These are phyloP conservation scores for Vespertilio murinus DNA, from an alignment of 2,797 vertebrate genomes.

Conservation along the genomic window DNA sequence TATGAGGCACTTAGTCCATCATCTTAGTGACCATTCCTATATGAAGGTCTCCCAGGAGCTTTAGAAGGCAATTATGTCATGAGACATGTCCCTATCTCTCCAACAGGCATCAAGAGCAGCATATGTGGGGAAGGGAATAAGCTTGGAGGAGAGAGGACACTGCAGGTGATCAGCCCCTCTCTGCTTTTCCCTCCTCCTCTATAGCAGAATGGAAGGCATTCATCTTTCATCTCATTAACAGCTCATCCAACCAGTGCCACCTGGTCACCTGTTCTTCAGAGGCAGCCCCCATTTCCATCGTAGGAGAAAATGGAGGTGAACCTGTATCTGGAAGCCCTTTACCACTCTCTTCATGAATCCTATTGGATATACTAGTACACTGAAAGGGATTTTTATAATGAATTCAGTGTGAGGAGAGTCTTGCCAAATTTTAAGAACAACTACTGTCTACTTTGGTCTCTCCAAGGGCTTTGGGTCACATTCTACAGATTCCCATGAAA, in stretches of 20 bases:
- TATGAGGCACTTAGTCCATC: background rate
- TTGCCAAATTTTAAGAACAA: background rate
- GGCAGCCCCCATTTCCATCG: too few relatives aligned
- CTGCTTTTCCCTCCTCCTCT: background rate
- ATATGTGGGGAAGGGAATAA: accelerated
- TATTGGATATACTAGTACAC: too few relatives aligned
- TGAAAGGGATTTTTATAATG: background rate
- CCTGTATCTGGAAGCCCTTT: accelerated
- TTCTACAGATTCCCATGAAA: background rate
- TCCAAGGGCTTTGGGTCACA: background rate
- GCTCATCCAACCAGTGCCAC: background rate
- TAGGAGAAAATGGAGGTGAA: background rate
- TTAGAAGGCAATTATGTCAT: background rate
- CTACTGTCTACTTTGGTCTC: background rate
- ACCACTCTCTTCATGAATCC: accelerated
- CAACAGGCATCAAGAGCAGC: too few relatives aligned
- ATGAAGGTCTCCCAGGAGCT: background rate
- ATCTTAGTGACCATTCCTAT: background rate
- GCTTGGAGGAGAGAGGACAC: background rate
- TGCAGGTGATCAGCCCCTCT: accelerated
- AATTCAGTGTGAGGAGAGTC: background rate
- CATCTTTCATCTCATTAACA: background rate
- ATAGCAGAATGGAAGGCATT: background rate
- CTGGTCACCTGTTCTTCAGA: background rate
- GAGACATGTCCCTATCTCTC: background rate